These are phyloP conservation scores for Mus musculus DNA, from an alignment of 2,113 vertebrate genomes.

Conservation along the genomic window DNA sequence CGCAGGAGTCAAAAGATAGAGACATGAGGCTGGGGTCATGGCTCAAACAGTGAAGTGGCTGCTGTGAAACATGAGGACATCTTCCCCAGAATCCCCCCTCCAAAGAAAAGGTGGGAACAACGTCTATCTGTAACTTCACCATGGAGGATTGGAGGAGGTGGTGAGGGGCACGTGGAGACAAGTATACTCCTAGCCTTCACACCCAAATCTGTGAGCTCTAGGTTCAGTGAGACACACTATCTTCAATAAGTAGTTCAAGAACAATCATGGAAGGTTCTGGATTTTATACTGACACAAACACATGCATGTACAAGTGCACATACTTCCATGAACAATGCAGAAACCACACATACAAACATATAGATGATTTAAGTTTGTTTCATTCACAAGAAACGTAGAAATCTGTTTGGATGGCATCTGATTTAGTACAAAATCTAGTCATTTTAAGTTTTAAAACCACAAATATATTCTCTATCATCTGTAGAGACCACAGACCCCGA, in stretches of 20 bases:
- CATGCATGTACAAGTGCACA: background rate
- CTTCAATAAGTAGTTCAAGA: background rate
- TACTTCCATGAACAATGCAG: background rate
- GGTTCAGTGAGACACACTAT: background rate
- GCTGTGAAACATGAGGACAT: background rate
- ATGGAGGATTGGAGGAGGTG: too few species aligned
- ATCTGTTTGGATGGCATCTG: background rate
- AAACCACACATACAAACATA: background rate
- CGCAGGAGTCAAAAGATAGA: background rate
- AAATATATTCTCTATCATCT: background rate
- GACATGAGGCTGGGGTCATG: background rate
- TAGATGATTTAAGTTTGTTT: background rate
- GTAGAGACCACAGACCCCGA: background rate
- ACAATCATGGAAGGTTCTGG: background rate
- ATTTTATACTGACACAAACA: background rate
- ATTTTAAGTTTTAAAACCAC: slow-evolving; percentile 32
- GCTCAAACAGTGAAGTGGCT: background rate
- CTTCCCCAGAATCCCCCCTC: background rate
- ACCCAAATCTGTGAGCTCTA: background rate
- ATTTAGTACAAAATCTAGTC: background rate
- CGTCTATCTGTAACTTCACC: background rate
- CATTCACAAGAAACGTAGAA: background rate
- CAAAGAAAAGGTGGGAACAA: too few species aligned
- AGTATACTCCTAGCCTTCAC: background rate
- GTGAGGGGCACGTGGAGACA: background rate